Base-by-base conservation (phyloP, 2,797 vertebrate genomes). In the Malurus splendens region DNA sequence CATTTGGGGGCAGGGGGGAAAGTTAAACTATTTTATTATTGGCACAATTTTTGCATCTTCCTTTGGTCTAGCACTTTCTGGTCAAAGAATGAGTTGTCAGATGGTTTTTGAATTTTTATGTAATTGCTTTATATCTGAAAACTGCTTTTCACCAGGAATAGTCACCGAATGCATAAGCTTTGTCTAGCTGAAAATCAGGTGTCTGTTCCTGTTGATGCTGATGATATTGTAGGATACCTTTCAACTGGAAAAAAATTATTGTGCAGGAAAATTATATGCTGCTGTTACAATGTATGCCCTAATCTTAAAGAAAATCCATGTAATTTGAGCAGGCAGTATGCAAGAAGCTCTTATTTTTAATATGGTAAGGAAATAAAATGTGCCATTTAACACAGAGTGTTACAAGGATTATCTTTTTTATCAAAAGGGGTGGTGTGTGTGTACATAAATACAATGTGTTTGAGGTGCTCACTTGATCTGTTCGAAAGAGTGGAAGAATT, bases 241-340 rank as follows among this genome's bases (percentile, higher is more conserved):
- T 96, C 92, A 95, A 59, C 89, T 94, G 94, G 93, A 96, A 96
- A 94, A 94, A 94, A 96, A 95, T 93, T 93, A 92, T 79, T 91
- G 61, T 96, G 70, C 76, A 93, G 59, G 92, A 95, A 97, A 96
- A 96, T 96, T 95, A 94, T 73, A 96, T 95, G 65, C 86, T 96
- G 84, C 73, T 95, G 65, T 94, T 96, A 93, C 64, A 94, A 13
- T 83, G 50, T 95, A 30, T 95, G 92, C 90, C 85, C 90, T 95
- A 94, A 95, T 96, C 86, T 93, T 96, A 92, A 93, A 94, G 86
- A 85, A 95, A 96, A 94, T 93, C 64, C 24, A 32, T 94, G 82
- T 95, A 91, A 96, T 95, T 95, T 96, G 82, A 95, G 70, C 42
- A 79, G 14, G 47, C 38, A 93, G 67, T 93, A 20, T 93, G 51